phyloP scores from a whole-genome alignment of 1,140 invertebrate genomes.

The Diprion similis region DNA sequence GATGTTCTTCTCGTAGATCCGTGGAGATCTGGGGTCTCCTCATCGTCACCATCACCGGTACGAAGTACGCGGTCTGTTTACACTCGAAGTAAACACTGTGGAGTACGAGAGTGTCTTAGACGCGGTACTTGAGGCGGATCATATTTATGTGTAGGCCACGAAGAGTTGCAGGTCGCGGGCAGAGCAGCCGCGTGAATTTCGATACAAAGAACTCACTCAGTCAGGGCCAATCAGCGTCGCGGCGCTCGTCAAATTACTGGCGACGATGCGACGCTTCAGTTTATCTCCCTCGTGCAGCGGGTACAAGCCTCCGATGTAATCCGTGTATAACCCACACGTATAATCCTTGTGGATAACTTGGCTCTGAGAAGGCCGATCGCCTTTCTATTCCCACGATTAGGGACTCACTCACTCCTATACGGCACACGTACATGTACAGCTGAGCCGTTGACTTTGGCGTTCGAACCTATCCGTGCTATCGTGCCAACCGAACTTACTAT shows the following conservation, averaged over 20 bases:
- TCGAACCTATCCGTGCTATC: not conserved
- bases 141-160: slow-evolving; percentile 6
- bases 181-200: not conserved
- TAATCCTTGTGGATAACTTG: not conserved
- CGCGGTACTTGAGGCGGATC: not conserved
- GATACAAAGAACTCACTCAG: not conserved
- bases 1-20: no score
- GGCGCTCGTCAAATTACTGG: slow-evolving; percentile 6
- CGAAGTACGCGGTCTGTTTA: not conserved
- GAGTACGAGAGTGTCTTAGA: not conserved
- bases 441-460: not conserved
- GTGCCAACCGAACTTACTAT: not conserved
- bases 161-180: not conserved
- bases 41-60: no score
- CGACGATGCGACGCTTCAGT: not conserved
- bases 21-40: no score
- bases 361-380: not conserved
- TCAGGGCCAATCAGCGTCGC: slow-evolving; percentile 3
- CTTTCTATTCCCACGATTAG: slow-evolving; percentile 7
- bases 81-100: not conserved
- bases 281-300: not conserved
- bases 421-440: not conserved
- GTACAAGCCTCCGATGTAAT: not conserved
- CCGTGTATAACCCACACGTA: no score
- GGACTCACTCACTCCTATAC: not conserved